Percentiles rank a stretch among this genome's conserved stretches.
phyloP scores from a whole-genome alignment of 2,113 vertebrate species.

The Microcebus tavaratra region DNA sequence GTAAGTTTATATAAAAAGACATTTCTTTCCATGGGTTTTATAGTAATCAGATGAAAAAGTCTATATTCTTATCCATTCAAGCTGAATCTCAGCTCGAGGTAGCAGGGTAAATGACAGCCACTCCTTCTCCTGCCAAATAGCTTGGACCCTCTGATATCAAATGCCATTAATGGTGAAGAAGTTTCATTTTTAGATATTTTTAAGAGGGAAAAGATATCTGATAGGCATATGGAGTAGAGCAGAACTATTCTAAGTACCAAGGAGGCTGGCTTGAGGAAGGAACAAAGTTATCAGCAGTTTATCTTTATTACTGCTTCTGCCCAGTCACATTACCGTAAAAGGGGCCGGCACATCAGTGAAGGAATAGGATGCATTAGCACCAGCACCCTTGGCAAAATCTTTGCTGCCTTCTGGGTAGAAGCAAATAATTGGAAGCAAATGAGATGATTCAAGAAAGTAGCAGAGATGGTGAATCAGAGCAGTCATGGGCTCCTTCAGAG shows the following conservation, averaged over 20 bases:
- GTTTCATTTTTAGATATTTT: conserved; percentile 33
- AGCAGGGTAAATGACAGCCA: background rate
- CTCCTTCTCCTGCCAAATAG: background rate
- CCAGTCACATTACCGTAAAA: conserved; percentile 39
- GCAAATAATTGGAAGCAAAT: conserved; percentile 40
- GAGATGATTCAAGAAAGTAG: conserved; percentile 36
- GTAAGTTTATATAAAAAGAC: background rate
- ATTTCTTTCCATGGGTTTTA: background rate
- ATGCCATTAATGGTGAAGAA: background rate
- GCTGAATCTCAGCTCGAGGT: background rate
- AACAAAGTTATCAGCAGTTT: conserved; percentile 7
- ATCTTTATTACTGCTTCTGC: conserved; percentile 19
- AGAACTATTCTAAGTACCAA: background rate
- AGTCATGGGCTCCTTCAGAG: background rate
- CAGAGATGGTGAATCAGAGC: background rate
- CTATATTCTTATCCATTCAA: background rate
- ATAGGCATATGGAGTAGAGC: background rate
- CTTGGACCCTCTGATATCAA: background rate
- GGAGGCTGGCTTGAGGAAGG: background rate
- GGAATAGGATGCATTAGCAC: conserved; percentile 18
- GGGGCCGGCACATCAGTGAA: background rate
- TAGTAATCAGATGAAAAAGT: background rate
- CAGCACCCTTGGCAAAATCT: conserved; percentile 6
- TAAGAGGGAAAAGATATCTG: background rate
- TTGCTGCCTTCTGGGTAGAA: background rate